These are phyloP conservation scores for Rhagophthalmus giganteus DNA, from an alignment of 2,888 invertebrate genomes.

Conservation along the genomic window DNA sequence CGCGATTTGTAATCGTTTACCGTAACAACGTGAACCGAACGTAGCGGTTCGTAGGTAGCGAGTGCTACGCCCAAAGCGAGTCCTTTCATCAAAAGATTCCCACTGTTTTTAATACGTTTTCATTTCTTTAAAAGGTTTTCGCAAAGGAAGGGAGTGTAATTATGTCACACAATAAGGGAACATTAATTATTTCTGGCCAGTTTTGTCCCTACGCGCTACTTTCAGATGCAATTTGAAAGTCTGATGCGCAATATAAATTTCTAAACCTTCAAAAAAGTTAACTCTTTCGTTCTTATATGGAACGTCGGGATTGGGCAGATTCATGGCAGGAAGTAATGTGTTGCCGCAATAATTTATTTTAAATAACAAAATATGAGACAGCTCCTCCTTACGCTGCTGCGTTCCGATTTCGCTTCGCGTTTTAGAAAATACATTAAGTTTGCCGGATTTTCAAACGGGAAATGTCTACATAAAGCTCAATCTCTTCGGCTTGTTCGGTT, in stretches of 20 bases:
- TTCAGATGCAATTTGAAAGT: constrained; percentile 37
- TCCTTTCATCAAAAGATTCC: too few relatives aligned
- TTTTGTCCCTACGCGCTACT: constrained; percentile 38
- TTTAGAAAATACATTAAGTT: too few relatives aligned
- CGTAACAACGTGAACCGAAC: too few relatives aligned
- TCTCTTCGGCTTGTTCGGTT: too few relatives aligned
- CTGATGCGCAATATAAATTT: constrained; percentile 36
- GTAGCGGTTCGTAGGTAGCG: too few relatives aligned
- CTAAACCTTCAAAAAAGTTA: constrained; percentile 31
- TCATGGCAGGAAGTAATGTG: constrained; percentile 18
- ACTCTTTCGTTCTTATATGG: constrained; percentile 26
- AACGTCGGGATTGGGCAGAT: constrained; percentile 24
- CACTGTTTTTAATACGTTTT: constrained; percentile 47
- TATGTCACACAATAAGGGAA: constrained; percentile 46
- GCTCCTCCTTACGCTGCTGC: constrained; percentile 1
- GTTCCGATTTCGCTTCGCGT: constrained; percentile 5
- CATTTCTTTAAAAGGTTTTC: constrained; percentile 50
- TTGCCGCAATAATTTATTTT: constrained; percentile 13
- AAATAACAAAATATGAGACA: constrained; percentile 17
- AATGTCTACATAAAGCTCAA: too few relatives aligned
- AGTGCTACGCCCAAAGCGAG: too few relatives aligned
- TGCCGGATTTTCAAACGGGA: too few relatives aligned
- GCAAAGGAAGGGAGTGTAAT: constrained; percentile 43
- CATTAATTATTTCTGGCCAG: constrained; percentile 44
- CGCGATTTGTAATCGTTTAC: too few relatives aligned